Conservation (phyloP, 2,888 invertebrate genomes). For the Corythucha ciliata region DNA sequence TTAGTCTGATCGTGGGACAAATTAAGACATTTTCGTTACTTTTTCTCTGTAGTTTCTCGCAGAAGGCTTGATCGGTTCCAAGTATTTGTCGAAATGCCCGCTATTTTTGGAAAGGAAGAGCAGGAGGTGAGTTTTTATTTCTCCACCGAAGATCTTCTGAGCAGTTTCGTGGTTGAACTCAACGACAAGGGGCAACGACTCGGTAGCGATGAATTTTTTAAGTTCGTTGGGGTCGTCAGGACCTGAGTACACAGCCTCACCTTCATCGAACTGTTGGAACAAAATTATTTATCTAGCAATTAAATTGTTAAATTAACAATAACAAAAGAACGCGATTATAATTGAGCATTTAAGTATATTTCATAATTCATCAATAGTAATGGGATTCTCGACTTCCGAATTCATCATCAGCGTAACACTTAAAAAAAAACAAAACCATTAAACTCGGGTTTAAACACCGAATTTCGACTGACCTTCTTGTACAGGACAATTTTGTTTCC, state of each 20-base stretch:
- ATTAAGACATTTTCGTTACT: slow-evolving; percentile 40
- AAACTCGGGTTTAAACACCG: too few species aligned
- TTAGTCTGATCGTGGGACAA: not conserved
- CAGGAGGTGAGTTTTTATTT: slow-evolving; percentile 92
- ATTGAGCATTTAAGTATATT: slow-evolving; percentile 2
- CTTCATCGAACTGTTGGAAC: slow-evolving; percentile 69
- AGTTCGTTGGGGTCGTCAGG: slow-evolving; percentile 56
- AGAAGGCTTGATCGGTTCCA: slow-evolving; percentile 67
- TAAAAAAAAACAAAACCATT: too few species aligned
- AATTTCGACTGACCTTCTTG: slow-evolving; percentile 68
- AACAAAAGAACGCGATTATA: not conserved
- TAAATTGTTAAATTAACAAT: not conserved
- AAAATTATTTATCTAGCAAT: too few species aligned
- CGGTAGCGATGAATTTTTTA: slow-evolving; percentile 71
- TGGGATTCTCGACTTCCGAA: too few species aligned
- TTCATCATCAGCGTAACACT: too few species aligned
- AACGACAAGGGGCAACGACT: slow-evolving; percentile 81
- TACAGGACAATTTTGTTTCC: slow-evolving; percentile 75
- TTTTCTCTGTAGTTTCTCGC: slow-evolving; percentile 86
- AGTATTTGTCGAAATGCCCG: slow-evolving; percentile 70
- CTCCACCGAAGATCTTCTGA: slow-evolving; percentile 95
- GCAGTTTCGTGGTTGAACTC: slow-evolving; percentile 98
- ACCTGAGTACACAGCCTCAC: slow-evolving; percentile 60
- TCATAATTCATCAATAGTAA: not conserved
- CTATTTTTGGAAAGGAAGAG: slow-evolving; percentile 88